A percentile compares a stretch with the other conserved stretches of the same genome.
Conservation (phyloP, 2,888 invertebrate genomes). For the Polymixis lichenea region DNA sequence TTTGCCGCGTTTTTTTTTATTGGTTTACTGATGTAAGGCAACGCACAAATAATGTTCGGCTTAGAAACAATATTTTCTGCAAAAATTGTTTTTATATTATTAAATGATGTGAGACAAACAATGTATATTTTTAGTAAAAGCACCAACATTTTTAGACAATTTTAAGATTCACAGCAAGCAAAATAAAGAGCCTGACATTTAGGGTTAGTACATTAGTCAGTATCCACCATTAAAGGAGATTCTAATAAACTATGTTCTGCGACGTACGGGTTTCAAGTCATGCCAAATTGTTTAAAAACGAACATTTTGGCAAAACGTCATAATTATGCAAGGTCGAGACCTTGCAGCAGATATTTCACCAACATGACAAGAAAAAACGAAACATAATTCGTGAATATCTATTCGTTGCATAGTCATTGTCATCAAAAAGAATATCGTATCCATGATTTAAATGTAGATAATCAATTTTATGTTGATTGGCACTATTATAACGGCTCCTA, state of each 20-base stretch:
- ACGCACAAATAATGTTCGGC: conserved; percentile 21
- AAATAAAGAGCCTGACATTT: too few relatives aligned
- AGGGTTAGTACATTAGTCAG: not conserved
- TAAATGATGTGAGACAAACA: not conserved
- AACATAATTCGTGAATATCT: not conserved
- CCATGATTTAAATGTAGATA: not conserved
- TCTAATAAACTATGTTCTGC: not conserved
- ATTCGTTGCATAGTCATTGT: not conserved
- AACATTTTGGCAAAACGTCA: not conserved
- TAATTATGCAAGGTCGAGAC: not conserved
- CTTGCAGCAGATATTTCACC: not conserved
- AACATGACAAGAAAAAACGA: not conserved
- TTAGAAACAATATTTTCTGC: not conserved
- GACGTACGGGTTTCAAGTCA: not conserved
- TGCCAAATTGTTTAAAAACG: not conserved
- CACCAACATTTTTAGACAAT: not conserved
- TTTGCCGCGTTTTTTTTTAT: conserved; percentile 69
- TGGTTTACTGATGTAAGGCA: conserved; percentile 8
- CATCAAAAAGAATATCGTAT: not conserved
- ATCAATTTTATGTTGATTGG: not conserved
- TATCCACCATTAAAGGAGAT: not conserved
- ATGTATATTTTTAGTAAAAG: not conserved
- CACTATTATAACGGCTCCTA: too few relatives aligned
- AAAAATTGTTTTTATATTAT: not conserved
- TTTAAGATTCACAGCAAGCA: not conserved